A percentile compares a stretch with the other conserved stretches of the same genome.
Evolutionary conservation across 1,140 invertebrate genomes (phyloP).

Genomic region (Bactericera cockerelli): DNA sequence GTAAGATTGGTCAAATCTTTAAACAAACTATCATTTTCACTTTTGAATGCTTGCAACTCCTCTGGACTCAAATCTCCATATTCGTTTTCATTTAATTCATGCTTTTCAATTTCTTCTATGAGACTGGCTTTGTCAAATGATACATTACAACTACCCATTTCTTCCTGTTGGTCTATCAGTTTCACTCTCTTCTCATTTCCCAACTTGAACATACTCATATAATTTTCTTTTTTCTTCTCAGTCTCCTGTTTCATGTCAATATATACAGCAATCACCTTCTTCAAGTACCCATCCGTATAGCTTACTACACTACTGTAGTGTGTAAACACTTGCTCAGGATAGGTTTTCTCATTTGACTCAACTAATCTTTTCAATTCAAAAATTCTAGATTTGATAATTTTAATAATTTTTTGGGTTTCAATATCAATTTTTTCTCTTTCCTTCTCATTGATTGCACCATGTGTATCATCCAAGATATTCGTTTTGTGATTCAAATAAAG

Average conservation of each 20-base stretch:
- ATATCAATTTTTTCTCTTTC: slow-evolving; percentile 74
- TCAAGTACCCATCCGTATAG: slow-evolving; percentile 62
- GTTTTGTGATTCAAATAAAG: slow-evolving; percentile 73
- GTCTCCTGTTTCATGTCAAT: slow-evolving; percentile 72
- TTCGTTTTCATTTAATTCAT: slow-evolving; percentile 28
- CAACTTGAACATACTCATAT: slow-evolving; percentile 58
- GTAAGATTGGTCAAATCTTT: slow-evolving; percentile 67
- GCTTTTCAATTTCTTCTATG: slow-evolving; percentile 3
- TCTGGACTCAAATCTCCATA: slow-evolving; percentile 54
- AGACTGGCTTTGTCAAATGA: not conserved
- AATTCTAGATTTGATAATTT: slow-evolving; percentile 57
- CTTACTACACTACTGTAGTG: slow-evolving; percentile 58
- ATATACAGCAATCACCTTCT: slow-evolving; percentile 72
- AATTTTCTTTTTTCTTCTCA: slow-evolving; percentile 66
- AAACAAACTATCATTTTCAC: slow-evolving; percentile 63
- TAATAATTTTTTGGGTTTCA: slow-evolving; percentile 68
- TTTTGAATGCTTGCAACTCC: slow-evolving; percentile 79
- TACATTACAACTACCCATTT: slow-evolving; percentile 12
- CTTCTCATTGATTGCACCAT: slow-evolving; percentile 49
- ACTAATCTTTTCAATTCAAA: slow-evolving; percentile 50
- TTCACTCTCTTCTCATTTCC: slow-evolving; percentile 16
- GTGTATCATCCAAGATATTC: slow-evolving; percentile 42
- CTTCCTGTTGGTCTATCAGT: not conserved
- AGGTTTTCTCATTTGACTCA: slow-evolving; percentile 29
- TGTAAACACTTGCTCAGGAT: slow-evolving; percentile 44